These are phyloP conservation scores for Sebastes fasciatus DNA, from an alignment of 2,113 vertebrate species.

Conservation along the genomic window DNA sequence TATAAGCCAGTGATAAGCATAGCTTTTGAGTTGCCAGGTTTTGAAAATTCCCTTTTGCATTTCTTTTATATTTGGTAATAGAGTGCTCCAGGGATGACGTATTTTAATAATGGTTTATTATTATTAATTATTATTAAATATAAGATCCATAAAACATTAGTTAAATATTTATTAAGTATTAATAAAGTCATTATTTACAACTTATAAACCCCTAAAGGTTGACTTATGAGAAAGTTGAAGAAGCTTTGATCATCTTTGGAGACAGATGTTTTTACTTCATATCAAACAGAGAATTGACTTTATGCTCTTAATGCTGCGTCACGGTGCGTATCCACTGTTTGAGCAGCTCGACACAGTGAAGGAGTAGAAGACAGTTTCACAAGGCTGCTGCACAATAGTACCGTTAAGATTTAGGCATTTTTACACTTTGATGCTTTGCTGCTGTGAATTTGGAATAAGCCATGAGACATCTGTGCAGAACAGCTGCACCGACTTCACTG, in stretches of 20 bases:
- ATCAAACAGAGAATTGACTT: not conserved
- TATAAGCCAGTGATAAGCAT: not conserved
- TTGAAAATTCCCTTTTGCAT: not conserved
- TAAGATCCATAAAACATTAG: not conserved
- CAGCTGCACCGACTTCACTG: constrained; percentile 3
- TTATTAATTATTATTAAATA: no score
- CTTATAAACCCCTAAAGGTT: not conserved
- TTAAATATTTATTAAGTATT: not conserved
- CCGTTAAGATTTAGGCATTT: not conserved
- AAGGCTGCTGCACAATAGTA: not conserved
- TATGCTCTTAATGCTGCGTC: not conserved
- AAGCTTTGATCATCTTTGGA: not conserved
- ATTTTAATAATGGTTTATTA: no score
- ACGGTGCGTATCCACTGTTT: not conserved
- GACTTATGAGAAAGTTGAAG: not conserved
- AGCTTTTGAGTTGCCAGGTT: not conserved
- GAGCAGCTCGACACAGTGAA: not conserved
- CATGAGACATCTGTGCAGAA: constrained; percentile 29
- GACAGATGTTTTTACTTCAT: not conserved
- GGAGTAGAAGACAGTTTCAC: not conserved
- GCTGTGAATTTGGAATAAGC: constrained; percentile 34
- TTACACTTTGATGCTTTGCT: not conserved
- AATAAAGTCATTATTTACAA: not conserved
- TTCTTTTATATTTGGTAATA: not conserved
- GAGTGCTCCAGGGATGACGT: no score